Base-by-base conservation (phyloP, 2,797 vertebrate species). In the Oreochromis grahami region DNA sequence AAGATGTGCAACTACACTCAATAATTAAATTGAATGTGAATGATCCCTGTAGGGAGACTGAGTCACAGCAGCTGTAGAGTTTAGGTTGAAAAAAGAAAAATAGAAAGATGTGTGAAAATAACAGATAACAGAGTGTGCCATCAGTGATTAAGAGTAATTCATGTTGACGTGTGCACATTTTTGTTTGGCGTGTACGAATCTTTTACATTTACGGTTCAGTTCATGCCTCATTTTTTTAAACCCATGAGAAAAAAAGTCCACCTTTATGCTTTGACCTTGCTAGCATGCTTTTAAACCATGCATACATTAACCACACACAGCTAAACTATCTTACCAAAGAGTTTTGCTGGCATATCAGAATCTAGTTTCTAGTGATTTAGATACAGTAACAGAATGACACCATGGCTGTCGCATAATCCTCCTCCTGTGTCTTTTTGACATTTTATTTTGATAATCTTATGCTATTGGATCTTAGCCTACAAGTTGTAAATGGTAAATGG, bases 11-110 rank as follows among this genome's bases (percentile, higher is more conserved):
- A 7, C 60, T 77, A 74, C 12, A 45, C 70, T 19, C 5, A 17
- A 74, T 45, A 56, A 82, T 78, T 86, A 60, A 52, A 52, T 19
- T 5, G 26, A 53, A 68, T 45, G 5, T 77, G 36, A 85, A 78
- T 21, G 77, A 80, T 83, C 19, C 36, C 68, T 78, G 29, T 32
- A 7, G 21, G 76, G 36, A 53, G 77, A 29, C 68, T 72, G 68
- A 72, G 68, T 29, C 17, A 7, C 43, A 19, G 43, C 48, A 74
- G 43, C 43, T 32, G 70, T 48, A 56, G n/a, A 48, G n/a, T 63
- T 63, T 21, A 8, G 26, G 1, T 29, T 7, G 15, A 45, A 2
- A 65, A 45, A 19, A 36, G 38, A 24, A 43, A 56, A 63, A 63
- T 13, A 13, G 36, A 70, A 6, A 45, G 15, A 77, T 24, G 7